Conservation (phyloP, 2,113 vertebrate species). For the Pongo abelii region DNA sequence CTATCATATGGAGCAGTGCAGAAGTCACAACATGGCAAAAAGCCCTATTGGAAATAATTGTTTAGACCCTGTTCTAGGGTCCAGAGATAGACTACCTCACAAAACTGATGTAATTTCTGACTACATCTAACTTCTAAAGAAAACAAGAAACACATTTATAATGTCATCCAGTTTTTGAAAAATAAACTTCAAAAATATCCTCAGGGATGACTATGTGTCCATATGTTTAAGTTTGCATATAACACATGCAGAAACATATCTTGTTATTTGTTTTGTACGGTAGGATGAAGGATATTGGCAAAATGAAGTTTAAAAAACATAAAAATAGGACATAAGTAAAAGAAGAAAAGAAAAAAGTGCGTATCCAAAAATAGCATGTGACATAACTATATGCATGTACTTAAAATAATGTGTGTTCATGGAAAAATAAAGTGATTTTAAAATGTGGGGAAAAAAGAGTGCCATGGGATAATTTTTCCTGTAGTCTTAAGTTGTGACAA, state of each 20-base stretch:
- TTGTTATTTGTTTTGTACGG: not conserved
- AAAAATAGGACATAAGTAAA: not conserved
- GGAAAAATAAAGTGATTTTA: not conserved
- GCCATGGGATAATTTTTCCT: not conserved
- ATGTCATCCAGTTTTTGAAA: not conserved
- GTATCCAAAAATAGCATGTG: not conserved
- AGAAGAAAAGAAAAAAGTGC: not conserved
- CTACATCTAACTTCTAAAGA: not conserved
- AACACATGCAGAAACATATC: not conserved
- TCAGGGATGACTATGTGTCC: not conserved
- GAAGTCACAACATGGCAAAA: not conserved
- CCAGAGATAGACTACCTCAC: not conserved
- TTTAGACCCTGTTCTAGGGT: not conserved
- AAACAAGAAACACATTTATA: not conserved
- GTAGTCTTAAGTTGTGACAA: not conserved
- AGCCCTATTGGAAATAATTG: not conserved
- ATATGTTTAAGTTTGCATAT: not conserved
- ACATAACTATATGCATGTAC: not conserved
- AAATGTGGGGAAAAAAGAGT: not conserved
- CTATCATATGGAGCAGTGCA: accelerated
- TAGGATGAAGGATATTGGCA: not conserved
- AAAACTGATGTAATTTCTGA: not conserved
- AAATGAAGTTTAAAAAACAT: not conserved
- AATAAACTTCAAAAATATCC: not conserved
- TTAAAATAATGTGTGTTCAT: not conserved